Evolutionary conservation across 2,888 invertebrate genomes (phyloP).

Genomic region (Monochamus alternatus): DNA sequence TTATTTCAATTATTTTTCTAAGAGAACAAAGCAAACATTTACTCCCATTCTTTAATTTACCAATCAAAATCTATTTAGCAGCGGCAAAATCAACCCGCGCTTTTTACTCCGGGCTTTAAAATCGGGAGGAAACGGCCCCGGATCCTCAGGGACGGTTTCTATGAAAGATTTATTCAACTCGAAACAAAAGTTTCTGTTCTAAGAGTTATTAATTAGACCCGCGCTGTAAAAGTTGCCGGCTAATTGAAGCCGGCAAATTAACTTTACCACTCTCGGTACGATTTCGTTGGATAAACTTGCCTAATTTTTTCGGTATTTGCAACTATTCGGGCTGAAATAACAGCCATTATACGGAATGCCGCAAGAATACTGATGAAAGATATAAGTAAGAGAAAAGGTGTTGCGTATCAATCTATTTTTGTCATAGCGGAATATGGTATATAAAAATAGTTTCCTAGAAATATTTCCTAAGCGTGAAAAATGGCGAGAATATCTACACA

Average conservation of each 20-base stretch:
- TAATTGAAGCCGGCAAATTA: slow-evolving; percentile 25
- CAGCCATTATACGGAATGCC: background rate
- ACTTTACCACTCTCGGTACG: slow-evolving; percentile 10
- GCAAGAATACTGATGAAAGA: no score
- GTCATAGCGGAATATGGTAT: no score
- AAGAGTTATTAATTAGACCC: slow-evolving; percentile 25
- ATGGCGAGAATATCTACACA: no score
- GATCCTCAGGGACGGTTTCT: slow-evolving; percentile 14
- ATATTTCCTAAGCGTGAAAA: no score
- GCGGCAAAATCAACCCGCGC: background rate
- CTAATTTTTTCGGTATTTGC: slow-evolving; percentile 1
- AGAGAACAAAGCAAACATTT: no score
- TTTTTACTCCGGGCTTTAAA: background rate
- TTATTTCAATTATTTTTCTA: no score
- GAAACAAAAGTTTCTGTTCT: slow-evolving; percentile 25
- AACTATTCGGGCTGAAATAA: background rate
- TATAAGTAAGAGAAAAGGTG: no score
- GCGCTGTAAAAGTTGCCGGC: slow-evolving; percentile 21
- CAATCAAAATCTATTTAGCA: background rate
- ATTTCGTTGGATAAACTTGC: slow-evolving; percentile 7
- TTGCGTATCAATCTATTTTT: no score
- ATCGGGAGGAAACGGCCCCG: background rate
- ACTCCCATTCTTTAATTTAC: background rate
- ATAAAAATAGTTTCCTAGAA: no score
- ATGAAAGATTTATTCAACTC: slow-evolving; percentile 26